Evolutionary conservation across 2,797 vertebrate genomes (phyloP), one percentile per base, ranked within the genome.

Genomic region (Sebastes umbrosus): DNA sequence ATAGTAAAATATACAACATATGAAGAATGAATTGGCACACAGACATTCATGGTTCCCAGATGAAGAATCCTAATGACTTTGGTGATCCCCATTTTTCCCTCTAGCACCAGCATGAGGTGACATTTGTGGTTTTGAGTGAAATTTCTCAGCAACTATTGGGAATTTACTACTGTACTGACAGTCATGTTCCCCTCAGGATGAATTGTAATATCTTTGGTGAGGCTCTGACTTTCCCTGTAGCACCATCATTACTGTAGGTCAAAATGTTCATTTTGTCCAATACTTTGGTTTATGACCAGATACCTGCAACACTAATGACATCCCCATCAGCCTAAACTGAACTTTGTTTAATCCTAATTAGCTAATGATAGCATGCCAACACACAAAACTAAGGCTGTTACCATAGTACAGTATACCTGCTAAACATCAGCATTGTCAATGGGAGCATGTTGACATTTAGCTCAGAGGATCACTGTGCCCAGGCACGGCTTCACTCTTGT

Each of bases 391-490:
- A 16, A 43, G 34, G 25, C 22, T 14, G n/a, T 64, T 36, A 25
- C 14, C 22, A 25, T 6, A 39, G 62, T 22, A 31, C 20, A n/a
- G 1, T 54, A 54, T 16, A 54, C 7, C 27, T 32, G 27, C 8
- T 39, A 39, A 36, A 24, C 32, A 63, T 63, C 32, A 67, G 36
- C 64, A 12, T n/a, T 12, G 39, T 67, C 36, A 72, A 39, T 72
- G 16, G 14, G 10, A 58, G 31, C 24, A 12, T 34, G n/a, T 39
- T 32, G 39, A 43, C 14, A 16, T 43, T 43, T 1, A 43, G 39
- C 39, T 16, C 14, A 43, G 0, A 43, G 39, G 0, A 43, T 0
- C 39, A 16, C 39, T 43, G 39, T 43, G 39, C 36, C 13, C 36
- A 0, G 36, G 5, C 36, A 14, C 39, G 11, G 14, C 39, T 43